phyloP scores from a whole-genome alignment of 2,797 vertebrate genomes.

The Percopsis omiscomaycus region DNA sequence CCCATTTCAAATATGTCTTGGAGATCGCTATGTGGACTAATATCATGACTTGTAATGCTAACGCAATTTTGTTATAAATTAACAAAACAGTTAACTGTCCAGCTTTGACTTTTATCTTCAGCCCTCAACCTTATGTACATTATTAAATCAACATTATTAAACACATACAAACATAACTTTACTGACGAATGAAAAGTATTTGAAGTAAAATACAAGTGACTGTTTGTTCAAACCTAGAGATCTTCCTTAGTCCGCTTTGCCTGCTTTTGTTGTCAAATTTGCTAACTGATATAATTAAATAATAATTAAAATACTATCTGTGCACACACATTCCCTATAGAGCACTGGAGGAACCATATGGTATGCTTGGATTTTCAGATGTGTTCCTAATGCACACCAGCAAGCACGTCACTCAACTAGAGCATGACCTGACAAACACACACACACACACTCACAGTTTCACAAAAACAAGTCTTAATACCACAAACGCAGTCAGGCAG shows the following conservation, averaged over 20 bases:
- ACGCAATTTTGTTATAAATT: too few relatives aligned
- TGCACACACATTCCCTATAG: constrained; percentile 21
- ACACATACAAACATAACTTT: too few relatives aligned
- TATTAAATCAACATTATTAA: too few relatives aligned
- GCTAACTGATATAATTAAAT: constrained; percentile 42
- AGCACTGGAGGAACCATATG: constrained; percentile 43
- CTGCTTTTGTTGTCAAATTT: constrained; percentile 13
- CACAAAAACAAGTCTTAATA: background rate
- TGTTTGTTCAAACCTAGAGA: background rate
- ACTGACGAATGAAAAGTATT: too few relatives aligned
- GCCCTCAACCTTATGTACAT: too few relatives aligned
- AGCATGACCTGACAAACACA: constrained; percentile 62
- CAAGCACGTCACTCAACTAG: constrained; percentile 47
- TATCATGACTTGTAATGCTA: too few relatives aligned
- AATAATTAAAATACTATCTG: constrained; percentile 20
- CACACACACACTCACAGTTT: constrained; percentile 27
- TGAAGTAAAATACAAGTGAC: too few relatives aligned
- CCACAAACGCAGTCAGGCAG: background rate
- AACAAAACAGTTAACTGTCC: too few relatives aligned
- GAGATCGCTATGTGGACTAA: too few relatives aligned
- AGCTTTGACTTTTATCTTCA: too few relatives aligned
- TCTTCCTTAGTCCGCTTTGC: background rate
- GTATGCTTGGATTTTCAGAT: constrained; percentile 42
- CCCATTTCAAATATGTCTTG: too few relatives aligned
- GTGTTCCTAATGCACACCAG: constrained; percentile 58